These are phyloP conservation scores for Drosophila quadrilineata DNA, from an alignment of 1,140 invertebrate species.

Conservation along the genomic window DNA sequence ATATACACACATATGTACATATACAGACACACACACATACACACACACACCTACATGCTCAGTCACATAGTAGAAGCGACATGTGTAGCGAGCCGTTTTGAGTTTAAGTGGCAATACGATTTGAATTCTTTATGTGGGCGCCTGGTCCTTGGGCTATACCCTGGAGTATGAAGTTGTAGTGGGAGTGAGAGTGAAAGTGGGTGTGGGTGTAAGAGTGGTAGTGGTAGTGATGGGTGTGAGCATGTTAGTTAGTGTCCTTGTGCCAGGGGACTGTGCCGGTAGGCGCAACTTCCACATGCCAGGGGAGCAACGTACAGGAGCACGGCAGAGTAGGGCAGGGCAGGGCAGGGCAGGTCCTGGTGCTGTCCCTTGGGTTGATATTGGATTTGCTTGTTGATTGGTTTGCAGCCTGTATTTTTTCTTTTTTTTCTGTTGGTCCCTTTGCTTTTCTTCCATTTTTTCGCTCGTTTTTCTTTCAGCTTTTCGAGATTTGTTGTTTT, in stretches of 20 bases:
- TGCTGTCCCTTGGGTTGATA: conserved; percentile 58
- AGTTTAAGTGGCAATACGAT: conserved; percentile 76
- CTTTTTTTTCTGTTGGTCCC: conserved; percentile 18
- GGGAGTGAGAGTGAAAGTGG: neutral
- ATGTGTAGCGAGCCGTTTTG: conserved; percentile 69
- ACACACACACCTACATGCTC: neutral
- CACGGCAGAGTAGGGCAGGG: too few relatives aligned
- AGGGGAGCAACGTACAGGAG: too few relatives aligned
- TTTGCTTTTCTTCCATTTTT: conserved; percentile 12
- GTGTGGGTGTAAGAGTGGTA: conserved; percentile 18
- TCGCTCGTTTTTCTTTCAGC: conserved; percentile 1
- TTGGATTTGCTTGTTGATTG: conserved; percentile 76
- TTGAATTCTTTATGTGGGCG: conserved; percentile 68
- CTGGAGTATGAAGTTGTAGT: neutral
- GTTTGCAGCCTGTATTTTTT: too few relatives aligned
- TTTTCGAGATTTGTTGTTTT: conserved; percentile 19
- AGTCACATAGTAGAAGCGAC: too few relatives aligned
- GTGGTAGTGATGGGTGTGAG: conserved; percentile 4
- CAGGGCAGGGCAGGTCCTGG: too few relatives aligned
- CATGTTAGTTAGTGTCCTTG: conserved; percentile 56
- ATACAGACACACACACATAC: neutral
- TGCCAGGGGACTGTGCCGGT: conserved; percentile 2
- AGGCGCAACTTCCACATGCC: too few relatives aligned
- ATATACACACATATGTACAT: conserved; percentile 1
- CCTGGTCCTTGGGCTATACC: neutral